Base-by-base conservation (phyloP, 2,888 invertebrate species). In the Drosophila stalkeri region DNA sequence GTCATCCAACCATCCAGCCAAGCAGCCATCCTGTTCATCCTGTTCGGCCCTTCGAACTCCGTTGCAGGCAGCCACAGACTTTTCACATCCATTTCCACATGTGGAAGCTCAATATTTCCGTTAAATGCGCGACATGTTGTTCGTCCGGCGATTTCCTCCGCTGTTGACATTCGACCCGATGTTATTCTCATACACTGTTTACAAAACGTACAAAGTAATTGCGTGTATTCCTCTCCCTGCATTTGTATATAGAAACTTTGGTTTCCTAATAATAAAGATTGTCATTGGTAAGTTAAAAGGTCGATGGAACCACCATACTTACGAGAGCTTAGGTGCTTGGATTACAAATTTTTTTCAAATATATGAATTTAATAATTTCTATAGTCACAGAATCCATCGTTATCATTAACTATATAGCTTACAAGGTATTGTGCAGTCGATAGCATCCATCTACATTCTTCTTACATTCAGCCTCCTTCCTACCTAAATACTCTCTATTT, bases 31-130 rank as follows among this genome's bases (percentile, higher is more conserved):
- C 33, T 39, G 33, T 16, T 23, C 35, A 2, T 35, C 43, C 9
- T 27, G 31, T 31, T 18, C 14, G 20, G 23, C 37, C 44, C 31
- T 5, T 4, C 16, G 55, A 14, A 18, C 23, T 11, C 35, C 18
- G 5, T 16, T 31, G 59, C 76, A 64, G 37, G 59, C 76, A 61
- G 44, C 65, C 54, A 41, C 52, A 59, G 68, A 63, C 60, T 60
- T 77, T 66, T 63, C 67, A 20, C 35, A 44, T 16, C 63, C 80
- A 74, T 79, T 81, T 64, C 61, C 62, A 66, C 66, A 41, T 41
- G 51, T 64, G 68, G 41, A 69, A 77, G 80, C 73, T 82, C 89
- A 82, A 89, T 89, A 84, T 89, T 88, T 84, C 89, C 83, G 86
- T 72, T 83, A 66, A 78, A 72, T 70, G 71, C 66, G 70, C 83